phyloP scores from a whole-genome alignment of 2,113 vertebrate species.

The Paradisaea rubra region DNA sequence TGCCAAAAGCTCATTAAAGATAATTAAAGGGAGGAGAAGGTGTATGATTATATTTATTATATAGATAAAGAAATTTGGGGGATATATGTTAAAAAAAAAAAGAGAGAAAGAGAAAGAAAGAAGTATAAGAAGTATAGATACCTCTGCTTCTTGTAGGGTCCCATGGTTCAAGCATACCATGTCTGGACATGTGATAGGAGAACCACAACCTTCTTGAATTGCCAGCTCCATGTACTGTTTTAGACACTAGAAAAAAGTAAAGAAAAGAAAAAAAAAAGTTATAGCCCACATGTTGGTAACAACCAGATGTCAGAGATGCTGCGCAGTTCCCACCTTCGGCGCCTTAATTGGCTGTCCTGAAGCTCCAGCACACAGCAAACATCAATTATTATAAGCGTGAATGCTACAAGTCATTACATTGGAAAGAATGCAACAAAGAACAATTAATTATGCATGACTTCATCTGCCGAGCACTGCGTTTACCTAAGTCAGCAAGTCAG shows the following conservation, averaged over 20 bases:
- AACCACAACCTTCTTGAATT: slow-evolving; percentile 87
- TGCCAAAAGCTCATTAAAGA: slow-evolving; percentile 38
- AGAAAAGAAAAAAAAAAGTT: slow-evolving; percentile 11
- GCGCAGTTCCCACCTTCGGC: background rate
- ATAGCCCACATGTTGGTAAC: background rate
- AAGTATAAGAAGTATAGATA: slow-evolving; percentile 51
- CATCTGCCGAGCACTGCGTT: background rate
- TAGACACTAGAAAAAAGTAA: slow-evolving; percentile 79
- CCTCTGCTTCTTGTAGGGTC: slow-evolving; percentile 87
- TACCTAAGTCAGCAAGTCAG: slow-evolving; percentile 49
- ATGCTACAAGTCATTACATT: slow-evolving; percentile 38
- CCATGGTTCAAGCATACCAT: slow-evolving; percentile 82
- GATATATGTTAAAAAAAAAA: background rate
- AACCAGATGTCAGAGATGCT: background rate
- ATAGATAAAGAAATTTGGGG: background rate
- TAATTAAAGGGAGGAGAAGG: slow-evolving; percentile 24
- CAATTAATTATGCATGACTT: slow-evolving; percentile 52
- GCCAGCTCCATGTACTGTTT: slow-evolving; percentile 86
- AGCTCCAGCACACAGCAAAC: slow-evolving; percentile 22
- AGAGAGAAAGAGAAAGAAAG: background rate
- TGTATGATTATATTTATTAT: background rate
- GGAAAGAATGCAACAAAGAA: slow-evolving; percentile 58
- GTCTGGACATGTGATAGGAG: slow-evolving; percentile 90
- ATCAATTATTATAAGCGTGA: slow-evolving; percentile 24
- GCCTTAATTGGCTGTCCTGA: slow-evolving; percentile 55